These are phyloP conservation scores for Cepphus grylle DNA, from an alignment of 2,113 vertebrate species.

Conservation along the genomic window DNA sequence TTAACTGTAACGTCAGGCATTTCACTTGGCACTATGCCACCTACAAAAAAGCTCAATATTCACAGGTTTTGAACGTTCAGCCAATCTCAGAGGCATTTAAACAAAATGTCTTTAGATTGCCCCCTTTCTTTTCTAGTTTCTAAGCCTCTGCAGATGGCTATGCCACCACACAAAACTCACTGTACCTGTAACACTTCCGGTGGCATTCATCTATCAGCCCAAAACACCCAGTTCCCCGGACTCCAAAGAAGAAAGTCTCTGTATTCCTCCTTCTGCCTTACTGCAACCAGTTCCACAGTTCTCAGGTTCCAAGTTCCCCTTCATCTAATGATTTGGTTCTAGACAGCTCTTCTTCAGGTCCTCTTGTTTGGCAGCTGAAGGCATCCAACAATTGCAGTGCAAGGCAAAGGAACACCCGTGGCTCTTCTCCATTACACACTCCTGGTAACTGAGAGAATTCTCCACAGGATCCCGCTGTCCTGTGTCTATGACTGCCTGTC, in stretches of 20 bases:
- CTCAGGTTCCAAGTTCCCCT: not conserved
- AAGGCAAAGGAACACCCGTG: not conserved
- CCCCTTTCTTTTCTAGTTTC: not conserved
- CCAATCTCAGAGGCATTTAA: not conserved
- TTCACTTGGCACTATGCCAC: not conserved
- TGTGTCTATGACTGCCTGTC: not conserved
- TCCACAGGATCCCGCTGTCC: not conserved
- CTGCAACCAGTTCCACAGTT: not conserved
- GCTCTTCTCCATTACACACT: not conserved
- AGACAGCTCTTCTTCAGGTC: not conserved
- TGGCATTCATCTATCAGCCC: not conserved
- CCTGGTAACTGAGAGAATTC: not conserved
- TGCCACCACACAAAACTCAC: not conserved
- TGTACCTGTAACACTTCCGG: not conserved
- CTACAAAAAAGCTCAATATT: not conserved
- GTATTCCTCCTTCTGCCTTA: not conserved
- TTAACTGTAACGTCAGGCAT: not conserved
- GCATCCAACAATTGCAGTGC: not conserved
- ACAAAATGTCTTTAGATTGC: not conserved
- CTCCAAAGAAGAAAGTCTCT: not conserved
- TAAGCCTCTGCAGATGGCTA: not conserved
- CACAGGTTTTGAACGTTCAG: not conserved
- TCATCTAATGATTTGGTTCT: not conserved
- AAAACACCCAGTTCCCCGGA: not conserved
- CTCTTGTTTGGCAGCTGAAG: not conserved